Percentiles rank a stretch among this genome's conserved stretches.
These are phyloP conservation scores for Oncorhynchus masou DNA, from an alignment of 2,113 vertebrate species.

Conservation along the genomic window DNA sequence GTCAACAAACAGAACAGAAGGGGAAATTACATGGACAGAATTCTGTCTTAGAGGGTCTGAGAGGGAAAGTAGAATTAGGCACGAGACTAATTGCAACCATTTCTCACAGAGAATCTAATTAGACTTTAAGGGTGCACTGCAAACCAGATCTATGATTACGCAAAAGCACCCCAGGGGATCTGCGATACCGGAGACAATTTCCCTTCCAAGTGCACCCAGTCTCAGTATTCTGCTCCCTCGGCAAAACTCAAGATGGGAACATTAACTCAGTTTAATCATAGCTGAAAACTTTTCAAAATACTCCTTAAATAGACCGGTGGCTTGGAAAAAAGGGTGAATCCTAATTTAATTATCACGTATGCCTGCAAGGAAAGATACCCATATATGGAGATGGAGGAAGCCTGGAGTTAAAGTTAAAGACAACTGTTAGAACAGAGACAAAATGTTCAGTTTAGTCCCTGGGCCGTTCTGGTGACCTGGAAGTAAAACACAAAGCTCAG, in stretches of 20 bases:
- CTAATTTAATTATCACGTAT: background rate
- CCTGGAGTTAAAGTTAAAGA: background rate
- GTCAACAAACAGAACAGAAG: background rate
- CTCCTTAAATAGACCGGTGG: conserved; percentile 19
- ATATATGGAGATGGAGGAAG: background rate
- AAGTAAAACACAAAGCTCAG: background rate
- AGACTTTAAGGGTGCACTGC: conserved; percentile 2
- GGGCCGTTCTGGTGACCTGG: background rate
- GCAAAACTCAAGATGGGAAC: conserved; percentile 19
- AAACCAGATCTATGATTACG: background rate
- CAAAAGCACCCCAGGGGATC: background rate
- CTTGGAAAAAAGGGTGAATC: background rate
- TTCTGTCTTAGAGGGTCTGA: background rate
- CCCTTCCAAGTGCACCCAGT: conserved; percentile 5
- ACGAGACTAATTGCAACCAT: conserved; percentile 1
- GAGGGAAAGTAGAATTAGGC: background rate
- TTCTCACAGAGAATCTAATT: conserved; percentile 28
- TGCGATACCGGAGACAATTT: background rate
- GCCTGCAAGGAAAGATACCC: background rate
- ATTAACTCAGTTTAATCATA: conserved; percentile 28
- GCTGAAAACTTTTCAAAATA: conserved; percentile 20
- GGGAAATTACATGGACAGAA: background rate
- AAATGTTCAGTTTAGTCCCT: background rate
- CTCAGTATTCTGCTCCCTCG: background rate
- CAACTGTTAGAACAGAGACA: background rate